These are phyloP conservation scores for Quadriops clusia DNA, from an alignment of 2,888 invertebrate genomes.

Conservation along the genomic window DNA sequence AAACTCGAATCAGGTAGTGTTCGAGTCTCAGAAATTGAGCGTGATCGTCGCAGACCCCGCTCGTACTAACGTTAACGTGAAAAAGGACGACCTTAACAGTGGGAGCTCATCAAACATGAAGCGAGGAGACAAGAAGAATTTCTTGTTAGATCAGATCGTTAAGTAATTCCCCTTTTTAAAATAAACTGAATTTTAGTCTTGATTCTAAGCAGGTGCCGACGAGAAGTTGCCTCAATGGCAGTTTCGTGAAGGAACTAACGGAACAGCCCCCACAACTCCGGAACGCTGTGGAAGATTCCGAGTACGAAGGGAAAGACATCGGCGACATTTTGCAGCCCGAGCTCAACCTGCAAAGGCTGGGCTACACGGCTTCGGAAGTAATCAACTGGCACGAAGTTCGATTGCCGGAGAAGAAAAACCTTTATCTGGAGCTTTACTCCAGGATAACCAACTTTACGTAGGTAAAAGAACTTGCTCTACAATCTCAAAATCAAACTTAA, in stretches of 20 bases:
- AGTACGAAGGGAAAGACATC: slow-evolving; percentile 31
- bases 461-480: slow-evolving; percentile 20
- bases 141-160: no score
- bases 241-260: no score
- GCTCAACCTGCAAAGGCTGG: slow-evolving; percentile 43
- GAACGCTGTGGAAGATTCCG: slow-evolving; percentile 26
- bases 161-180: no score
- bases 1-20: slow-evolving; percentile 57
- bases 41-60: slow-evolving; percentile 55
- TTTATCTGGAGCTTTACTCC: slow-evolving; percentile 52
- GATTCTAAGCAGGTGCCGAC: no score
- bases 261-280: slow-evolving; percentile 23
- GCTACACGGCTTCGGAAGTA: slow-evolving; percentile 44
- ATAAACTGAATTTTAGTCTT: no score
- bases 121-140: no score
- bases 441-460: slow-evolving; percentile 56
- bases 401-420: slow-evolving; percentile 54
- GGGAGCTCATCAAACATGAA: no score
- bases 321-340: slow-evolving; percentile 36
- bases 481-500: not conserved
- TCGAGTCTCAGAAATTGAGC: slow-evolving; percentile 55
- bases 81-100: slow-evolving; percentile 9
- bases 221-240: no score
- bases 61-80: slow-evolving; percentile 50
- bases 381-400: slow-evolving; percentile 52